phyloP scores from a whole-genome alignment of 1,140 invertebrate genomes.

The Anastrepha obliqua region DNA sequence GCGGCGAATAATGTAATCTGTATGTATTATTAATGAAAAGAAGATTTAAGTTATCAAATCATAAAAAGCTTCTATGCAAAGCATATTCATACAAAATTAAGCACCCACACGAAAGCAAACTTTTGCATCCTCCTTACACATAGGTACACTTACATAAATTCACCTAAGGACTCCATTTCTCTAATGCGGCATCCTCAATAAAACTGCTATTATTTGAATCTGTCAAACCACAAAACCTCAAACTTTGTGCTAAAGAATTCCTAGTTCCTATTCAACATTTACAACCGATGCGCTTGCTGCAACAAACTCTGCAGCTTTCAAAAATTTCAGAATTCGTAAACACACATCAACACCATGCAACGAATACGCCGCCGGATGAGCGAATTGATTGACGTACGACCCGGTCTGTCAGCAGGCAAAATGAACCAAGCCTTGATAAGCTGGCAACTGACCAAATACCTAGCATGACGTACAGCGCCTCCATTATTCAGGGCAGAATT shows the following conservation, averaged over 20 bases:
- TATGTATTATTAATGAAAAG: no score
- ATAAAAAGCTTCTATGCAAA: no score
- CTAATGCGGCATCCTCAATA: neutral
- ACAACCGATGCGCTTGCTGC: neutral
- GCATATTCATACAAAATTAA: neutral
- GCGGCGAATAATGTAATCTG: no score
- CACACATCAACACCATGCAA: neutral
- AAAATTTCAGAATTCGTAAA: slow-evolving; percentile 7
- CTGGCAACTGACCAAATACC: neutral
- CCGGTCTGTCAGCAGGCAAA: slow-evolving; percentile 8
- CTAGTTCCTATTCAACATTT: neutral
- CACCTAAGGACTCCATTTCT: neutral
- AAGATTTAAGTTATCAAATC: no score
- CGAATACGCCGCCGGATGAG: neutral
- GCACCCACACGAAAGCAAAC: neutral
- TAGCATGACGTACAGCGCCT: neutral
- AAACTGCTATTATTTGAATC: slow-evolving; percentile 22
- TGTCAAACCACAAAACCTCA: slow-evolving; percentile 23
- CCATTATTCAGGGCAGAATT: neutral
- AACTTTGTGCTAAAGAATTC: slow-evolving; percentile 40
- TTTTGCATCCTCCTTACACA: neutral
- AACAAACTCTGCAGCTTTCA: neutral
- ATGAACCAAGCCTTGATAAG: slow-evolving; percentile 12
- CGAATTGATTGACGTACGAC: slow-evolving; percentile 31
- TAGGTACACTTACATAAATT: neutral